Evolutionary conservation across 2,113 vertebrate genomes (phyloP).

Genomic region (Platycercus adscitus): DNA sequence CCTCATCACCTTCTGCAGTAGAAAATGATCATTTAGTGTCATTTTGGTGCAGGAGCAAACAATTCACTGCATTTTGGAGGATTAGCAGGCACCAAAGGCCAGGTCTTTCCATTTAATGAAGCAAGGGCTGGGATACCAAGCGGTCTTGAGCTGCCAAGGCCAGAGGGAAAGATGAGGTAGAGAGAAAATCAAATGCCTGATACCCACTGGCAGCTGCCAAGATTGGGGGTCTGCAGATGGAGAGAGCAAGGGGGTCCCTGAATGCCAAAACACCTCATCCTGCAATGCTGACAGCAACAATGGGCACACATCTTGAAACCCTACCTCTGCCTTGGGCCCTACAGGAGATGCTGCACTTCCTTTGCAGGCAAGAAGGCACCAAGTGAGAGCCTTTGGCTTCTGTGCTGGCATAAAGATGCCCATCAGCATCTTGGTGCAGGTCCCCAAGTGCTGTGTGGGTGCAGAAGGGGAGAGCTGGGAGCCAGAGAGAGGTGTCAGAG

Average conservation of each 20-base stretch:
- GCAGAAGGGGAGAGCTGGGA: not conserved
- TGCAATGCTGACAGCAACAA: accelerated
- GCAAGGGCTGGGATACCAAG: not conserved
- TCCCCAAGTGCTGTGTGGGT: not conserved
- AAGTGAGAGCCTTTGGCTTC: not conserved
- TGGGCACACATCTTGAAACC: not conserved
- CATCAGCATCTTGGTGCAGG: accelerated
- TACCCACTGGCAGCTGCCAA: not conserved
- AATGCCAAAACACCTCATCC: not conserved
- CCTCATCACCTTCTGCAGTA: accelerated
- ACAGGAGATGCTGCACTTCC: accelerated
- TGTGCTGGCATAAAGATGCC: not conserved
- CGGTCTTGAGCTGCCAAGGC: not conserved
- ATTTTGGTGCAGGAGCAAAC: not conserved
- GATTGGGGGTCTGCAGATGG: not conserved
- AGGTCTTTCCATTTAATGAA: not conserved
- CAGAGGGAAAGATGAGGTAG: accelerated
- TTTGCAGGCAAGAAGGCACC: not conserved
- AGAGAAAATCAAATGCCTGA: not conserved
- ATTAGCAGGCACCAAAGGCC: not conserved
- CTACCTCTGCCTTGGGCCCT: not conserved
- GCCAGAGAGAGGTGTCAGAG: not conserved
- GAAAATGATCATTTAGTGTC: not conserved
- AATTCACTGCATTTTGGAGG: accelerated
- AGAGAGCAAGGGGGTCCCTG: accelerated